Base-by-base conservation (phyloP, 2,888 invertebrate species). In the Chromoteleia sp. region DNA sequence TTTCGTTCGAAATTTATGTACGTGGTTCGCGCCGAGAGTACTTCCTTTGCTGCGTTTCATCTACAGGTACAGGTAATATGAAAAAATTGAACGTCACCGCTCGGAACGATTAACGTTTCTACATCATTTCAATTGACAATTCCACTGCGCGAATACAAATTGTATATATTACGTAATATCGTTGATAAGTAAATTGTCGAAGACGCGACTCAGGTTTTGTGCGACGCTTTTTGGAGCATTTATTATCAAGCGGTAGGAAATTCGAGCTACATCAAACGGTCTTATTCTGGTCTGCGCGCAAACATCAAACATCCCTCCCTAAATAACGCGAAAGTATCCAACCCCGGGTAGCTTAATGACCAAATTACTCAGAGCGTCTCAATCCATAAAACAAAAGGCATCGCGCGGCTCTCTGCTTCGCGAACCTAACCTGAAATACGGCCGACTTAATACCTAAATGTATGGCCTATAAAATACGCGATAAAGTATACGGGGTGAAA, bases 381-480 rank as follows among this genome's bases (percentile, higher is more conserved):
- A 76, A 68, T 68, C 61, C 61, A 61, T 70, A 77, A 76, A 61
- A 68, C 68, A 76, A 76, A 65, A 68, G 76, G 50, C 65, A 58
- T 25, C 50, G 75, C 61, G 50, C 33, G 39, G 0, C 14, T 36
- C 33, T 36, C 21, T 0, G 4, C 17, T 14, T 10, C 15, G 39
- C 45, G 50, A 58, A 19, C 39, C 70, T 54, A 78, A 78, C 77
- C 77, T 63, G 50, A 78, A 71, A 65, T 70, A 77, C 56, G 63
- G 45, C 21, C 68, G 56, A 70, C 63, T 78, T 78, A 71, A 78
- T 71, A 50, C 70, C 43, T 6, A 58, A 71, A 78, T 71, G 63
- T 78, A 78, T 78, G 63, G 70, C 33, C 77, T 70, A 78, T 70
- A 78, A 77, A 77, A 77, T 77, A 63, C 77, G 61, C 61, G 77